Evolutionary conservation across 2,888 invertebrate species (phyloP).

Genomic region (Lycaena phlaeas): DNA sequence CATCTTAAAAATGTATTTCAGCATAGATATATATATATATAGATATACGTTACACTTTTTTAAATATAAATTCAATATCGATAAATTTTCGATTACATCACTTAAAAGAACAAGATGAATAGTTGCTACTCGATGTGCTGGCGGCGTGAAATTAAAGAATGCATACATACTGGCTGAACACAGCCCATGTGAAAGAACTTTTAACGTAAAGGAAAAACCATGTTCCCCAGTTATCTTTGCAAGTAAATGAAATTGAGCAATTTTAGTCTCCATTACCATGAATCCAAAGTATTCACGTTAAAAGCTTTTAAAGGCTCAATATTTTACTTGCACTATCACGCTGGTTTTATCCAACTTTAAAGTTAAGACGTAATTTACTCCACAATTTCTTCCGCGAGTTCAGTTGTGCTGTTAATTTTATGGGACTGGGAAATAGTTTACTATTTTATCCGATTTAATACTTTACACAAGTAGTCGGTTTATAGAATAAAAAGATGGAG

Average conservation of each 20-base stretch:
- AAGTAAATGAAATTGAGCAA: neutral
- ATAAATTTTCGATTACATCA: neutral
- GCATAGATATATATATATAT: no score
- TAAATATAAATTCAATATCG: no score
- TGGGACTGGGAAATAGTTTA: no score
- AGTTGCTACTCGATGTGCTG: neutral
- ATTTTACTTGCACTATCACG: slow-evolving; percentile 1
- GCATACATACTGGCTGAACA: no score
- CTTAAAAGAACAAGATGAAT: neutral
- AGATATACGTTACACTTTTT: no score
- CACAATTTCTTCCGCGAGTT: neutral
- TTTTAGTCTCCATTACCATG: neutral
- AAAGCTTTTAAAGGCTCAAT: slow-evolving; percentile 7
- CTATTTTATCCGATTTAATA: no score
- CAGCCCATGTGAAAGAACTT: no score
- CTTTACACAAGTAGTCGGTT: no score
- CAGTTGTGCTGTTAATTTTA: slow-evolving; percentile 3
- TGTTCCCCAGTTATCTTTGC: neutral
- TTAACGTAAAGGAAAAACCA: slow-evolving; percentile 3
- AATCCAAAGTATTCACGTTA: slow-evolving; percentile 6
- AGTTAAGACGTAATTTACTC: slow-evolving; percentile 3
- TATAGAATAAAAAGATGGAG: no score
- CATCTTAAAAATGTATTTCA: no score
- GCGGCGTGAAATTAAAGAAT: slow-evolving; percentile 15
- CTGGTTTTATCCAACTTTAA: neutral